phyloP scores from a whole-genome alignment of 92 coral and sea anemone species.

The Porites cylindrica region DNA sequence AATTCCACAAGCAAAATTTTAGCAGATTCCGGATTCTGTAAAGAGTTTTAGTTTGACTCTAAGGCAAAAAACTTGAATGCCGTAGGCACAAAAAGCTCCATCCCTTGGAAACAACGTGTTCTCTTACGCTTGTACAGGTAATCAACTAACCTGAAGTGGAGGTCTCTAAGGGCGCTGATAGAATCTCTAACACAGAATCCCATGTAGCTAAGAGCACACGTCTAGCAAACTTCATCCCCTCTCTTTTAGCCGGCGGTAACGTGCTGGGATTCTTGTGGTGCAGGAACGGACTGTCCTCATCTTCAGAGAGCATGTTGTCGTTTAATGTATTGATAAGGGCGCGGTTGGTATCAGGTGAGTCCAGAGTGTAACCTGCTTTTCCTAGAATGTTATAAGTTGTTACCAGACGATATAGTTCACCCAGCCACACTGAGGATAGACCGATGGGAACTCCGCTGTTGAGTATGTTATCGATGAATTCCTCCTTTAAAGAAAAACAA shows the following conservation, averaged over 20 bases:
- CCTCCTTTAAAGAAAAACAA: slow-evolving; percentile 70
- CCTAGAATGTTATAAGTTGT: slow-evolving; percentile 97
- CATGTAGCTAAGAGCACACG: slow-evolving; percentile 92
- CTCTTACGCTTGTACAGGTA: too few relatives aligned
- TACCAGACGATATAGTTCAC: slow-evolving; percentile 95
- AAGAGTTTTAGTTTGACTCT: too few relatives aligned
- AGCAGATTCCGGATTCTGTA: too few relatives aligned
- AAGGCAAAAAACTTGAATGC: too few relatives aligned
- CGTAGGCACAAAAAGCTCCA: too few relatives aligned
- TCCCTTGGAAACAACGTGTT: too few relatives aligned
- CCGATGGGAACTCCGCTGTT: slow-evolving; percentile 94
- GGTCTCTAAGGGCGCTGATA: slow-evolving; percentile 93
- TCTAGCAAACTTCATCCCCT: slow-evolving; percentile 97
- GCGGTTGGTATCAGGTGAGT: slow-evolving; percentile 76
- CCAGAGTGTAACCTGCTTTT: slow-evolving; percentile 93
- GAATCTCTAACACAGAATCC: slow-evolving; percentile 95
- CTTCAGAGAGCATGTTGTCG: slow-evolving; percentile 81
- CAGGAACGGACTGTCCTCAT: slow-evolving; percentile 73
- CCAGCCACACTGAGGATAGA: slow-evolving; percentile 99
- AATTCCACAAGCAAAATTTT: too few relatives aligned
- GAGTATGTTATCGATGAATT: slow-evolving; percentile 83
- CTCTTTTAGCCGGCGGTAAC: slow-evolving; percentile 87
- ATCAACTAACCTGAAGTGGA: slow-evolving; percentile 73
- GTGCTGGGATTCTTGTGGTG: slow-evolving; percentile 84
- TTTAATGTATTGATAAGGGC: slow-evolving; percentile 84